A percentile compares a stretch with the other conserved stretches of the same genome.
phyloP scores from a whole-genome alignment of 2,888 invertebrate species.

The Nomada ferruginata region DNA sequence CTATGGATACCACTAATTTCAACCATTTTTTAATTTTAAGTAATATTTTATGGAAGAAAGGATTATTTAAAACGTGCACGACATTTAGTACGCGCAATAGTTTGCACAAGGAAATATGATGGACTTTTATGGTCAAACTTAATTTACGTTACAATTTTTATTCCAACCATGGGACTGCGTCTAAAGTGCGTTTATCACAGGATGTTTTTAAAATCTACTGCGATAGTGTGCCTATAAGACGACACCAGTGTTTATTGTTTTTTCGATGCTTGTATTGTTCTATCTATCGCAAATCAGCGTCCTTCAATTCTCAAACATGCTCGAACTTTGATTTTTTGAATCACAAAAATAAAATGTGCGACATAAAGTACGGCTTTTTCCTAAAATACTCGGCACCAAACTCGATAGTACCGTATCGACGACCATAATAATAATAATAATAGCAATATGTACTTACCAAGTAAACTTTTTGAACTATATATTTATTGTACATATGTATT shows the following conservation, averaged over 20 bases:
- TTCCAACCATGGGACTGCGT: neutral
- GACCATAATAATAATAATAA: neutral
- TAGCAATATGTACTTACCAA: neutral
- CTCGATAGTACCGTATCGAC: neutral
- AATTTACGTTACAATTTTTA: neutral
- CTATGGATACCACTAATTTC: too few relatives aligned
- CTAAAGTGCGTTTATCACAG: constrained; percentile 10
- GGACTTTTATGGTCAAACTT: too few relatives aligned
- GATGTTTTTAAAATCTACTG: constrained; percentile 16
- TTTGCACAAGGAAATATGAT: too few relatives aligned
- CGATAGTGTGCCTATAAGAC: constrained; percentile 1
- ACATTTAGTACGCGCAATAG: too few relatives aligned
- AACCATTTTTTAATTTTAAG: too few relatives aligned
- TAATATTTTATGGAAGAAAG: too few relatives aligned
- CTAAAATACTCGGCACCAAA: neutral
- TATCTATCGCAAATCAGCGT: neutral
- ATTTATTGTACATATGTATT: neutral
- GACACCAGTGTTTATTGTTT: neutral
- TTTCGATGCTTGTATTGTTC: neutral
- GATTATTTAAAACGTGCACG: too few relatives aligned
- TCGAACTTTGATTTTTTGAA: constrained; percentile 11
- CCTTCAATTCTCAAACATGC: constrained; percentile 17
- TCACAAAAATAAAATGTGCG: neutral
- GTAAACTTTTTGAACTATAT: neutral
- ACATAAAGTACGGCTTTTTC: neutral